Evolutionary conservation across 2,797 vertebrate genomes (phyloP).

Genomic region (Megaceryle alcyon): DNA sequence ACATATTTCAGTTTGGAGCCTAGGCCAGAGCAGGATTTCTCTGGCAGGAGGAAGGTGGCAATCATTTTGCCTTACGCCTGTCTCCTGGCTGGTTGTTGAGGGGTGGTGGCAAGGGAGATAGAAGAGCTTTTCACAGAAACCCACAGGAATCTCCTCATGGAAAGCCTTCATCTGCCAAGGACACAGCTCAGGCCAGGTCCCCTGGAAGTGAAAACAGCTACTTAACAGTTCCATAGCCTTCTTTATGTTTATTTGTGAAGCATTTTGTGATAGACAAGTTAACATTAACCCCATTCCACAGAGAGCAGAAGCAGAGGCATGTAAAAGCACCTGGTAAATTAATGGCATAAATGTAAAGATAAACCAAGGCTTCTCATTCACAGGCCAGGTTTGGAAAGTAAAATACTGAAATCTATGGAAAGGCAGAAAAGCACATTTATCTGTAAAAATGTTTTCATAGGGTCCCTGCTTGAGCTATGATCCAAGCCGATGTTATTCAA

Average conservation of each 20-base stretch:
- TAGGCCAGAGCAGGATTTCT: neutral
- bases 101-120: neutral
- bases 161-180: neutral
- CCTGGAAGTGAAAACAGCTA: neutral
- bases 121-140: neutral
- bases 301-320: neutral
- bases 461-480: neutral
- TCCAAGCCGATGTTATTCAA: neutral
- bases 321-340: neutral
- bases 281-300: neutral
- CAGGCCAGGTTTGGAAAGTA: no score
- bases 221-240: neutral
- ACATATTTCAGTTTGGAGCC: neutral
- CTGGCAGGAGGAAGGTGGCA: neutral
- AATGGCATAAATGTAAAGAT: neutral
- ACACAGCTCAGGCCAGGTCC: neutral
- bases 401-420: neutral
- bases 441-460: neutral
- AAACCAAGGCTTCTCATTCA: neutral
- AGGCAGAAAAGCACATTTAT: neutral
- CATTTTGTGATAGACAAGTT: neutral
- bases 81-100: neutral
- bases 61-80: accelerated
- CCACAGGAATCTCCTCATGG: neutral
- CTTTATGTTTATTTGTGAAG: neutral